Percentiles rank a stretch among this genome's conserved stretches.
Conservation (phyloP, 2,113 vertebrate genomes). For the Hypomesus transpacificus region DNA sequence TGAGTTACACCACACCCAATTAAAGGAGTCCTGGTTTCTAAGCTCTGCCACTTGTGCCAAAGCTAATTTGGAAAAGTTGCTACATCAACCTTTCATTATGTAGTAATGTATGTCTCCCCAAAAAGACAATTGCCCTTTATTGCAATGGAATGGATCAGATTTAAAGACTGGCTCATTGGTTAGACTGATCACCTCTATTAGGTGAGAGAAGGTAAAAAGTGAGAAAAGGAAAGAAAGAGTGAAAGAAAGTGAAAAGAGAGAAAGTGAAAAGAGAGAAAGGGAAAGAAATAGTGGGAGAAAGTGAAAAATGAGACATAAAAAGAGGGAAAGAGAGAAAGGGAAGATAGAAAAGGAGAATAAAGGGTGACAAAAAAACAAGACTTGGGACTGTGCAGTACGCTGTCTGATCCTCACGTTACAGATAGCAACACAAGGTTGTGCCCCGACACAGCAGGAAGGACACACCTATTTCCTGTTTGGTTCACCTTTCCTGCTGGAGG, state of each 20-base stretch:
- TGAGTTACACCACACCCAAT: conserved; percentile 52
- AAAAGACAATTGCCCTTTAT: neutral
- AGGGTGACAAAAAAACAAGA: no score
- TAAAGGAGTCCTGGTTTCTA: no score
- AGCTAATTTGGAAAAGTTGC: neutral
- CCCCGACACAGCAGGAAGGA: no score
- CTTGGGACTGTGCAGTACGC: no score
- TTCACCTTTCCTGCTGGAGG: no score
- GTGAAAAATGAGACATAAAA: no score
- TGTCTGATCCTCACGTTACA: no score
- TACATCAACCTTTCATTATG: neutral
- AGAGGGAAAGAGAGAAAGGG: no score
- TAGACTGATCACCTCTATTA: conserved; percentile 4
- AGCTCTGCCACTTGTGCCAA: no score
- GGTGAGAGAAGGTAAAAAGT: neutral
- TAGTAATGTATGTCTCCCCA: neutral
- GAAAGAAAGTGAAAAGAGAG: neutral
- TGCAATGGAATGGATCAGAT: neutral
- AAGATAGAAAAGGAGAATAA: no score
- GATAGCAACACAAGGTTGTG: no score
- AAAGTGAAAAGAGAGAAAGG: neutral
- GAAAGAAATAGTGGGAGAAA: neutral
- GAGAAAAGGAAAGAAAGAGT: neutral
- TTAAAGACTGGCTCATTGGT: conserved; percentile 1
- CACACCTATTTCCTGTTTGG: no score